Conservation (phyloP, 2,888 invertebrate genomes). For the Geotrupes spiniger region DNA sequence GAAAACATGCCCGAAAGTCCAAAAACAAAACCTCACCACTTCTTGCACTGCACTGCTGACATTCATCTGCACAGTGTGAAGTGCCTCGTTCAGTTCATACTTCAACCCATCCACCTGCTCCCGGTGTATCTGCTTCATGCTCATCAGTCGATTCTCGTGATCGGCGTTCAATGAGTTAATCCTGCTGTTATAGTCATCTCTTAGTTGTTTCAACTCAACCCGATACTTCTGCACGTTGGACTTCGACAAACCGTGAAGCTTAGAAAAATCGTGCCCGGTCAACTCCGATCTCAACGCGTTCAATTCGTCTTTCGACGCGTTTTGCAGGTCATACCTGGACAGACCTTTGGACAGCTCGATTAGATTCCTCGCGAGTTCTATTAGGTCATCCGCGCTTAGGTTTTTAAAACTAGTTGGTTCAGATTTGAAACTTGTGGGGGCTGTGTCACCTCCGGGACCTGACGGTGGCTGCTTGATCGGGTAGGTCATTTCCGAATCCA, state of each 20-base stretch:
- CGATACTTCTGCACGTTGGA: slow-evolving; percentile 49
- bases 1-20: too few species aligned
- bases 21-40: slow-evolving; percentile 44
- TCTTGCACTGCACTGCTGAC: slow-evolving; percentile 55
- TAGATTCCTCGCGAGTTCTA: slow-evolving; percentile 38
- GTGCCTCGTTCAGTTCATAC: slow-evolving; percentile 50
- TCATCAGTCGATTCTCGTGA: slow-evolving; percentile 49
- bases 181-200: slow-evolving; percentile 45
- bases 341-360: slow-evolving; percentile 31
- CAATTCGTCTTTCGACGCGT: slow-evolving; percentile 36
- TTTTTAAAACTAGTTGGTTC: slow-evolving; percentile 21
- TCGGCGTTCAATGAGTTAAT: slow-evolving; percentile 50
- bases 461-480: slow-evolving; percentile 19
- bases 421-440: slow-evolving; percentile 21
- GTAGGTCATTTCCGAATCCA: slow-evolving; percentile 6
- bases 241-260: slow-evolving; percentile 25
- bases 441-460: slow-evolving; percentile 40
- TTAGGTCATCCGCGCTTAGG: slow-evolving; percentile 37
- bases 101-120: slow-evolving; percentile 56
- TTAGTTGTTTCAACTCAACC: slow-evolving; percentile 43
- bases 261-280: slow-evolving; percentile 34
- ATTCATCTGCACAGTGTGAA: slow-evolving; percentile 47
- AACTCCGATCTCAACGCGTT: slow-evolving; percentile 34
- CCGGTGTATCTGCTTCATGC: slow-evolving; percentile 53
- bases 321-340: slow-evolving; percentile 36